A percentile compares a stretch with the other conserved stretches of the same genome.
Evolutionary conservation across 2,113 vertebrate genomes (phyloP).

Genomic region (Stegostoma tigrinum): DNA sequence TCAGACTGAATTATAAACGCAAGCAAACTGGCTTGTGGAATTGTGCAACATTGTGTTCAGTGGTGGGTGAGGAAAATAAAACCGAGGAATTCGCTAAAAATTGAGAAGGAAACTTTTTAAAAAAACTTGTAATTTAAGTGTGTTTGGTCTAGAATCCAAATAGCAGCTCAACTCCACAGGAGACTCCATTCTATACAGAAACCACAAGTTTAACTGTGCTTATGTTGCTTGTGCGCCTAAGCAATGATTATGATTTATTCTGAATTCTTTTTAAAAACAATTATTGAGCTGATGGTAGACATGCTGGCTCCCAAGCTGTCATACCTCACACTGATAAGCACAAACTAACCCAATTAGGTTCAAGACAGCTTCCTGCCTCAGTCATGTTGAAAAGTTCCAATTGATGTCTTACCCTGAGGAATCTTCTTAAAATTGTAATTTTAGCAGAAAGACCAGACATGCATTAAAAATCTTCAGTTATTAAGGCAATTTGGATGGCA

Average conservation of each 20-base stretch:
- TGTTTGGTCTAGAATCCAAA: background rate
- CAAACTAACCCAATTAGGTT: background rate
- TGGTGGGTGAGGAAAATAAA: background rate
- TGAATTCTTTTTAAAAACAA: background rate
- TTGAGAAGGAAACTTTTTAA: background rate
- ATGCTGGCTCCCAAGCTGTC: background rate
- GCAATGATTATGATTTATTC: background rate
- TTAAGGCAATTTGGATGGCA: constrained; percentile 1
- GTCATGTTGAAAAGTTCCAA: background rate
- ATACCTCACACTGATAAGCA: background rate
- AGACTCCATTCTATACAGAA: background rate
- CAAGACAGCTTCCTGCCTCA: background rate
- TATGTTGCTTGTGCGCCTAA: background rate
- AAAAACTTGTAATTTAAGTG: background rate
- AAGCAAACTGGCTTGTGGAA: background rate
- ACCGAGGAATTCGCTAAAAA: background rate
- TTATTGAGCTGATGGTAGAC: background rate
- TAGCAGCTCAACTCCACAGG: background rate
- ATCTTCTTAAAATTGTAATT: background rate
- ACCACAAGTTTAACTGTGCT: background rate
- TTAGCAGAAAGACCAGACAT: background rate
- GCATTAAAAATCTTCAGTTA: constrained; percentile 3
- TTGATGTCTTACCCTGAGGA: background rate
- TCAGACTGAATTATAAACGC: too few species aligned
- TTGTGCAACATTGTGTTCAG: background rate